These are phyloP conservation scores for Elephantulus edwardii DNA, from an alignment of 2,113 vertebrate genomes.

Conservation along the genomic window DNA sequence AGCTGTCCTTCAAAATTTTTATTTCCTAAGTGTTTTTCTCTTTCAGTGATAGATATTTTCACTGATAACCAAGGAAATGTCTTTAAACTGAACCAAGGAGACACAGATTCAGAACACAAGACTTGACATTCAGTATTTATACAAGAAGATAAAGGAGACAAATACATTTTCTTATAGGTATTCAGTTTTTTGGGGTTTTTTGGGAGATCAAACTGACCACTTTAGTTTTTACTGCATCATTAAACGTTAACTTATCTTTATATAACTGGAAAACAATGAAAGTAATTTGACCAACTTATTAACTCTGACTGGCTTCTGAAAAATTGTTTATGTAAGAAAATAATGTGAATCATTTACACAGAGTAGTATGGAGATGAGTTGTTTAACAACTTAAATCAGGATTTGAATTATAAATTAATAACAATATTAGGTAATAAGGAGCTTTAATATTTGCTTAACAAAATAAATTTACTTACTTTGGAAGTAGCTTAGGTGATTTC, in stretches of 20 bases:
- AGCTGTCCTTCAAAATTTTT: neutral
- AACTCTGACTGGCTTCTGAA: neutral
- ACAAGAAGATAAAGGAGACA: neutral
- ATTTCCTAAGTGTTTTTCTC: neutral
- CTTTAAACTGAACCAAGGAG: neutral
- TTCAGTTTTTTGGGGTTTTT: too few relatives aligned
- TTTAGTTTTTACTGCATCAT: neutral
- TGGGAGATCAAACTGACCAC: neutral
- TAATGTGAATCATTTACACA: neutral
- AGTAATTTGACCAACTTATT: neutral
- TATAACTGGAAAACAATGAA: neutral
- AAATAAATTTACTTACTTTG: constrained; percentile 49
- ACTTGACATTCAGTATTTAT: neutral
- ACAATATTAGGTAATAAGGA: constrained; percentile 31
- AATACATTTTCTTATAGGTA: neutral
- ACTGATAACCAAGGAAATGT: neutral
- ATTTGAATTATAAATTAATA: constrained; percentile 63
- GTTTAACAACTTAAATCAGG: constrained; percentile 34
- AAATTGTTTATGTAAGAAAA: neutral
- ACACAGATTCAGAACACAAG: neutral
- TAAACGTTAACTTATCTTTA: neutral
- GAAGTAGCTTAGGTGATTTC: neutral
- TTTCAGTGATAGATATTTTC: neutral
- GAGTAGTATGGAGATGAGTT: constrained; percentile 8
- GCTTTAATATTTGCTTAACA: constrained; percentile 54